Base-by-base conservation (phyloP, 2,113 vertebrate genomes). In the Anoura caudifer region DNA sequence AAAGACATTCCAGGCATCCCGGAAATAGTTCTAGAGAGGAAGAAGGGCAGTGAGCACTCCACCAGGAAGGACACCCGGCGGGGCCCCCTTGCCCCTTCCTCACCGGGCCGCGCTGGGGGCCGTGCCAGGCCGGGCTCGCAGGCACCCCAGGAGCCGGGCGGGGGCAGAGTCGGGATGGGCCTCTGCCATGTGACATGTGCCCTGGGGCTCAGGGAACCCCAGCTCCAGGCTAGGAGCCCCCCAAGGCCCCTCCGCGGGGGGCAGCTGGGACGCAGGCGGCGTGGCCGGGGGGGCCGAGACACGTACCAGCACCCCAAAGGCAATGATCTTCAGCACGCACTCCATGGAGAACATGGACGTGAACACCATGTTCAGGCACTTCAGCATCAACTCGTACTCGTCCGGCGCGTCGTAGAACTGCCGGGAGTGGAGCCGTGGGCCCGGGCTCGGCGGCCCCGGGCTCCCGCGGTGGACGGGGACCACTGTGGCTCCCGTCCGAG, bases 1-100 rank as follows among this genome's bases (percentile, higher is more conserved):
- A 98, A 99, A 99, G 93, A 99, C 99, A 9, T 99, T 99, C 99
- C 99, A 99, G 97, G 99, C 99, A 54, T 99, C 99, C 97, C 99
- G 99, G 96, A 99, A 99, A 96, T 99, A 99, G 98, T 99, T 99
- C 99, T 99, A 97, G 15, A 97, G 79, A 95, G 67, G 88, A 97
- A 98, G 98, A 2, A 82, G 86, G 94, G 97, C 70, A 38, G 83
- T 79, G 33, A 47, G 41, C 19, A 38, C 28, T 69, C n/a, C 61
- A 24, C 26, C 11, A 1, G 17, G 36, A 20, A 65, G 16, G 43
- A 3, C 4, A 2, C 20, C 15, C 15, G 38, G 52, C 26, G 14
- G 50, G 20, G n/a, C 13, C 43, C n/a, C n/a, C n/a, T n/a, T n/a
- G n/a, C n/a, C n/a, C n/a, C n/a, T n/a, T n/a, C n/a, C n/a, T n/a